A percentile compares a stretch with the other conserved stretches of the same genome.
phyloP scores from a whole-genome alignment of 1,140 invertebrate genomes.

The Drosophila lacteicornis region DNA sequence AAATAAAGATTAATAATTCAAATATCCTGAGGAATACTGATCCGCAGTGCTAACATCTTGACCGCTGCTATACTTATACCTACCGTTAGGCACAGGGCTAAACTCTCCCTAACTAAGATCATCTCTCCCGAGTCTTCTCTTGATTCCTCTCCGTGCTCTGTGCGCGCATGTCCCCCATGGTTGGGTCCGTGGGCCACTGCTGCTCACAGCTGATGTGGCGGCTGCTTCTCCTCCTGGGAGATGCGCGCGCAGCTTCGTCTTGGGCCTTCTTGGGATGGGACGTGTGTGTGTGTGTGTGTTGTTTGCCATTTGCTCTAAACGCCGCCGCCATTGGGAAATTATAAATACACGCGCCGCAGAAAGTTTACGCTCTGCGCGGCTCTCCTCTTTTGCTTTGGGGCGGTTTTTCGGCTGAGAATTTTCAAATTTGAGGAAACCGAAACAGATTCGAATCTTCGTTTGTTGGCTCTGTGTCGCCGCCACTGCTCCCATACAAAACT shows the following conservation, averaged over 20 bases:
- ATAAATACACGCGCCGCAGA: slow-evolving; percentile 71
- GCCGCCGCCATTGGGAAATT: slow-evolving; percentile 66
- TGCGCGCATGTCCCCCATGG: slow-evolving; percentile 40
- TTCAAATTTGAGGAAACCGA: slow-evolving; percentile 74
- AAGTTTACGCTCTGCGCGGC: slow-evolving; percentile 49
- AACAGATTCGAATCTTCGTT: slow-evolving; percentile 84
- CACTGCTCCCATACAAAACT: slow-evolving; percentile 34
- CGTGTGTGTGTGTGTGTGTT: slow-evolving; percentile 7
- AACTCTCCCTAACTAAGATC: slow-evolving; percentile 7
- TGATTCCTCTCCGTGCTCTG: slow-evolving; percentile 15
- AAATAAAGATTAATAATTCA: too few relatives aligned
- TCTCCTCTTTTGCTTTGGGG: slow-evolving; percentile 13
- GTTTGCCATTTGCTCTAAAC: slow-evolving; percentile 61
- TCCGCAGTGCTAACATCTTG: slow-evolving; percentile 27
- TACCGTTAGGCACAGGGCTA: slow-evolving; percentile 4
- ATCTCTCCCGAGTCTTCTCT: slow-evolving; percentile 1
- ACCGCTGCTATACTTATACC: slow-evolving; percentile 12
- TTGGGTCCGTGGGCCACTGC: slow-evolving; percentile 5
- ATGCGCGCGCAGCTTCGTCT: slow-evolving; percentile 68
- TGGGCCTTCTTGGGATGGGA: slow-evolving; percentile 5
- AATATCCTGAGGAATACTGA: background rate
- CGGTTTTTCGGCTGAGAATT: slow-evolving; percentile 58
- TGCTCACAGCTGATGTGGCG: slow-evolving; percentile 45
- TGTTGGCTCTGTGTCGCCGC: slow-evolving; percentile 78
- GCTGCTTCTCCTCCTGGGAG: slow-evolving; percentile 1